Base-by-base conservation (phyloP, 1,140 invertebrate species). In the Drosophila watanabei region DNA sequence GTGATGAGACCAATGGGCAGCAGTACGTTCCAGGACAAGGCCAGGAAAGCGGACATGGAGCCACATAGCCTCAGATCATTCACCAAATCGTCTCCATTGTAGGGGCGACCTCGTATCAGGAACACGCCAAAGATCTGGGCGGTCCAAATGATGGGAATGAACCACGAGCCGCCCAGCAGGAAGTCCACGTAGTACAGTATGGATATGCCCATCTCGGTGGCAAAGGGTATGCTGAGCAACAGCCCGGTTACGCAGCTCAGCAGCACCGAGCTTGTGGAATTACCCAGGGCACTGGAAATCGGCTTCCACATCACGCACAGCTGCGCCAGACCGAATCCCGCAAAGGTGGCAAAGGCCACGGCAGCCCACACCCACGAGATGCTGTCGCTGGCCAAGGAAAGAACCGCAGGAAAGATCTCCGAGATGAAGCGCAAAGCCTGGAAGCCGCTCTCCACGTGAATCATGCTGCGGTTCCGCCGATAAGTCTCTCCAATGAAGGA, bases 21-120 rank as follows among this genome's bases (percentile, higher is more conserved):
- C 56, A 98, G 94, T 7, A 98, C 96, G 92, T 97, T 98, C 97
- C 98, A 98, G 2, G 95, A 96, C 84, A 98, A 97, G n/a, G 97
- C 96, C 5, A 98, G 93, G 30, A 98, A 93, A 10, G 96, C 96
- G 9, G 95, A 95, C 94, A 96, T 95, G 0, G 94, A 94, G 11
- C 95, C 94, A 16, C 93, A 90, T 7, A 92, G 76, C 61, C 92
- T 92, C 45, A 97, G 93, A 75, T 96, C 95, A 7, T 95, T 95
- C 2, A 97, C 97, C 46, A 98, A 95, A 30, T 96, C 95, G 84
- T 98, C 97, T 0, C 97, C 96, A 63, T 96, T 96, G 88, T 97
- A 98, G 0, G 97, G 97, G 28, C 96, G 95, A 9, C 97, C 97
- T 32, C 97, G 95, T 9, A 98, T 96, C 82, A 97, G 95, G 88